A percentile compares a stretch with the other conserved stretches of the same genome.
These are phyloP conservation scores for Drosophila paulistorum DNA, from an alignment of 1,140 invertebrate genomes.

Conservation along the genomic window DNA sequence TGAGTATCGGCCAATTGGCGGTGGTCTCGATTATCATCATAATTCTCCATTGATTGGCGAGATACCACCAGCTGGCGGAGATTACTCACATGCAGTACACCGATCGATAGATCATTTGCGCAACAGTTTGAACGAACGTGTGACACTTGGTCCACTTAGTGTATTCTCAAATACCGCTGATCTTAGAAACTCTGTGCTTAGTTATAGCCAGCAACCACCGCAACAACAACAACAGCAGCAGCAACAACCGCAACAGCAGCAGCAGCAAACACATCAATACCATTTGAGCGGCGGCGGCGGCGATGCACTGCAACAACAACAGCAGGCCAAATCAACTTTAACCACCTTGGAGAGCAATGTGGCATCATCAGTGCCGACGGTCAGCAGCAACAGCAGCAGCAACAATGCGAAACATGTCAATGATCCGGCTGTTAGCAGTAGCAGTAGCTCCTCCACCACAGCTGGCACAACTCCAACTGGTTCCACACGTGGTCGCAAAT, in stretches of 20 bases:
- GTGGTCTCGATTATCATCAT: conserved; percentile 86
- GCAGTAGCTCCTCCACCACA: conserved; percentile 38
- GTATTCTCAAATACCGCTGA: conserved; percentile 79
- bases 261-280: conserved; percentile 54
- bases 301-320: conserved; percentile 47
- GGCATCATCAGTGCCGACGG: conserved; percentile 19
- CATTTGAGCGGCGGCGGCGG: conserved; percentile 19
- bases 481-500: conserved; percentile 73
- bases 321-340: conserved; percentile 52
- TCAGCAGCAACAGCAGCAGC: conserved; percentile 53
- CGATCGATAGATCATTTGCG: conserved; percentile 87
- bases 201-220: conserved; percentile 69
- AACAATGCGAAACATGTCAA: conserved; percentile 60
- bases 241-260: conserved; percentile 54
- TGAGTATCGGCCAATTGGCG: conserved; percentile 86
- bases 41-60: conserved; percentile 86
- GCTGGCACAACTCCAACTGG: conserved; percentile 57
- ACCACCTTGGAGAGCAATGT: conserved; percentile 48
- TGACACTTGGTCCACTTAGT: conserved; percentile 83
- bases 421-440: conserved; percentile 69
- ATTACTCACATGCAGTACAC: conserved; percentile 87
- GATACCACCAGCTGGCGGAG: conserved; percentile 84
- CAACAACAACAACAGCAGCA: conserved; percentile 61
- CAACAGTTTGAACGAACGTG: conserved; percentile 85
- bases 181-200: conserved; percentile 71